Evolutionary conservation across 2,113 vertebrate genomes (phyloP).

Genomic region (Paratilapia polleni): DNA sequence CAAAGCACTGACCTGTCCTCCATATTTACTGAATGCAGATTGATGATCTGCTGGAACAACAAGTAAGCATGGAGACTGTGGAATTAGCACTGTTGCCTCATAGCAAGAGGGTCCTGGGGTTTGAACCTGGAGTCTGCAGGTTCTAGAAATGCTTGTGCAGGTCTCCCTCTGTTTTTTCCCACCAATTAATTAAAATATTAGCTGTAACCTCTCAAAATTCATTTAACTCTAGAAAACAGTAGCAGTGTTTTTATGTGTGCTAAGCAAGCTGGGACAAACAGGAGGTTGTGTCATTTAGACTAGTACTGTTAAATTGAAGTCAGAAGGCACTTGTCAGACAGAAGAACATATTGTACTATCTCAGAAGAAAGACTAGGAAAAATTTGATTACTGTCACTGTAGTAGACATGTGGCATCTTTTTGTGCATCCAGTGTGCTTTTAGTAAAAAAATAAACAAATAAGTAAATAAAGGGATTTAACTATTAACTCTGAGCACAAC

Average conservation of each 20-base stretch:
- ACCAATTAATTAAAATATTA: not conserved
- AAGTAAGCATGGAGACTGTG: not conserved
- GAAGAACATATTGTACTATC: conserved; percentile 20
- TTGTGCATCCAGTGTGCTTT: not conserved
- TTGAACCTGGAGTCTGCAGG: not conserved
- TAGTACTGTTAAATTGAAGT: conserved; percentile 60
- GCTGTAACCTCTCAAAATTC: not conserved
- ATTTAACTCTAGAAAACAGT: not conserved
- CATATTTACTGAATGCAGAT: not conserved
- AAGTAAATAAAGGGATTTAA: not conserved
- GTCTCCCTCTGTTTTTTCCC: not conserved
- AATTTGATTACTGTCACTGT: conserved; percentile 38
- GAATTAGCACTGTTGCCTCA: not conserved
- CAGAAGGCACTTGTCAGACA: conserved; percentile 61
- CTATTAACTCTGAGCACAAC: not conserved
- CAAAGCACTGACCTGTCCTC: too few species aligned
- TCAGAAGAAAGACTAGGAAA: not conserved
- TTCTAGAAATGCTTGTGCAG: not conserved
- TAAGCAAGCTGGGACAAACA: conserved; percentile 9
- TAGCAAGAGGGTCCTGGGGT: not conserved
- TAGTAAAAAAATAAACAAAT: not conserved
- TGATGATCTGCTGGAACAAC: not conserved
- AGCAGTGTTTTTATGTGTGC: not conserved
- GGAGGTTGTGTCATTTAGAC: not conserved
- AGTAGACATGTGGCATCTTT: conserved; percentile 11